These are phyloP conservation scores for Aegithalos caudatus DNA, from an alignment of 2,113 vertebrate species.

Conservation along the genomic window DNA sequence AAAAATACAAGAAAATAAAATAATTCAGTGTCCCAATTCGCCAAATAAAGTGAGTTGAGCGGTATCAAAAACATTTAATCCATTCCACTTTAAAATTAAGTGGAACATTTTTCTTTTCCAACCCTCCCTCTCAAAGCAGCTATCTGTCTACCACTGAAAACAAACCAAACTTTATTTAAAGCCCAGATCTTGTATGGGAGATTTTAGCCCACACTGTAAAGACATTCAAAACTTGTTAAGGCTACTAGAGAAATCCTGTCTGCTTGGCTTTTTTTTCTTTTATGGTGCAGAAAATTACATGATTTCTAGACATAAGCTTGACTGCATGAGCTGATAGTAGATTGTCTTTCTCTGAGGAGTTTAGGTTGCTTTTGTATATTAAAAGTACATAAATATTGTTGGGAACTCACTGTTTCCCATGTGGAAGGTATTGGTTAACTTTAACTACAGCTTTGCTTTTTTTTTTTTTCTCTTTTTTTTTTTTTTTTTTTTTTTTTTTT, in stretches of 20 bases:
- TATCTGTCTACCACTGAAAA: background rate
- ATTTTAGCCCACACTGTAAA: background rate
- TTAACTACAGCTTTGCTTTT: background rate
- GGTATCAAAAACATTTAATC: background rate
- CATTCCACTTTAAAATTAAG: background rate
- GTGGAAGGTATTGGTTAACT: background rate
- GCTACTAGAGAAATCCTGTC: conserved; percentile 25
- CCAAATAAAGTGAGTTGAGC: background rate
- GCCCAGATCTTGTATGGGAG: background rate
- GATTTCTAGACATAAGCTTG: background rate
- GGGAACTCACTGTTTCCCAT: background rate
- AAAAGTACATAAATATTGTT: background rate
- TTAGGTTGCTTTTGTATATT: background rate
- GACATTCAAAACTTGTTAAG: background rate
- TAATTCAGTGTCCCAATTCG: background rate
- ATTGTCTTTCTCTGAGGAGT: background rate
- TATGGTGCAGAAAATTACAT: background rate
- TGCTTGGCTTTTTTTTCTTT: background rate
- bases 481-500: background rate
- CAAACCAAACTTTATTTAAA: conserved; percentile 10
- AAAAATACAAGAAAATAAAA: background rate
- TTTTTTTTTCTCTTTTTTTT: background rate
- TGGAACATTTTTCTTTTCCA: background rate
- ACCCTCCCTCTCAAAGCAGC: background rate
- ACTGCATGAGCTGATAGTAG: background rate